Evolutionary conservation across 2,113 vertebrate genomes (phyloP), one percentile per base, ranked within the genome.

Genomic region (Gorsachius goisagi): DNA sequence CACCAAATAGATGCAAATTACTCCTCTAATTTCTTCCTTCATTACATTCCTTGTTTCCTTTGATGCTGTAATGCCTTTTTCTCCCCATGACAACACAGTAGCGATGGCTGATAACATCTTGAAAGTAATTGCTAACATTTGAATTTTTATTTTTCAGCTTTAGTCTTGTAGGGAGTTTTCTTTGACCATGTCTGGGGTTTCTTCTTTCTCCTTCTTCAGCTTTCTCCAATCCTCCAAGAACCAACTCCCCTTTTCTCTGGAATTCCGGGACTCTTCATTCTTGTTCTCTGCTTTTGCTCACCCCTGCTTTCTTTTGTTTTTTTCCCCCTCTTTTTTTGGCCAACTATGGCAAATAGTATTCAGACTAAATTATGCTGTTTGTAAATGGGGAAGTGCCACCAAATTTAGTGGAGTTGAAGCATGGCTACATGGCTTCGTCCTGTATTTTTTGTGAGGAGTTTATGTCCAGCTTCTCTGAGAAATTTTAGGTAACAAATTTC

Each of bases 1-100:
- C 44, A 62, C 75, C 80, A 95, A 91, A 93, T 67, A 96, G 89
- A 94, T 96, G 94, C 83, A 97, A 95, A 97, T 95, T 92, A 72
- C 60, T 87, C 80, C 81, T 95, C 81, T 95, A 73, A 92, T 94
- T 96, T 94, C 90, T 92, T 89, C 93, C 76, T 93, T 95, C 91
- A 89, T 93, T 95, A 82, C 35, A 69, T 89, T 92, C 66, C 80
- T 73, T 88, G 71, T 87, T 96, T 85, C 77, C 92, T 97, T 96
- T 96, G 89, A 95, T 91, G 95, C 67, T 95, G 33, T 56, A 95
- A 82, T 0, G 13, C 88, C 79, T 92, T 94, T 92, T 92, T 94
- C 88, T 90, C 80, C 62, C 95, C 86, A 52, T 86, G 83, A 92
- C 86, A 97, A 92, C 90, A 76, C 58, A 59, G 16, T 22, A 19